Percentiles rank a stretch among this genome's conserved stretches.
Conservation (phyloP, 2,888 invertebrate species). For the Labia minor region DNA sequence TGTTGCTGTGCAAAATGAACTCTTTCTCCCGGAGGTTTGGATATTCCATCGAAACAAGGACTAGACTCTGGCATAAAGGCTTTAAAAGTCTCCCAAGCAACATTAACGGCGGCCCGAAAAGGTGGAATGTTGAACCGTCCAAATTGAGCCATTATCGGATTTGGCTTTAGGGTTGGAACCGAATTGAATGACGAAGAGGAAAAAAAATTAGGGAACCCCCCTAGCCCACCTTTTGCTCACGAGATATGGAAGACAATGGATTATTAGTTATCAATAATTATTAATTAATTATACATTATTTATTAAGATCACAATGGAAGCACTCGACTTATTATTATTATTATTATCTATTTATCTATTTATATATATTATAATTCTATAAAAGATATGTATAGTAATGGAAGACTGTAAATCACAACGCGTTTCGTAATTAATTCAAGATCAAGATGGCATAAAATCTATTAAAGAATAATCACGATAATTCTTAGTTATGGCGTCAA, state of each 20-base stretch:
- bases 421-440: not conserved
- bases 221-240: not conserved
- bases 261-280: not conserved
- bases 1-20: conserved; percentile 29
- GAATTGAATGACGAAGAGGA: not conserved
- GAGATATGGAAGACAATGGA: not conserved
- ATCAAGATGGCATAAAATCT: not conserved
- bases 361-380: not conserved
- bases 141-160: conserved; percentile 47
- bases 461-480: not conserved
- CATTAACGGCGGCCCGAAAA: conserved; percentile 63
- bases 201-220: not conserved
- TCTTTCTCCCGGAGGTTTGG: conserved; percentile 26
- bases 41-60: conserved; percentile 38
- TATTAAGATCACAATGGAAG: not conserved
- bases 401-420: not conserved
- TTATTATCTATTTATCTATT: not conserved
- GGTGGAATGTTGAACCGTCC: conserved; percentile 59
- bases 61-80: conserved; percentile 63
- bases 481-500: not conserved
- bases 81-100: conserved; percentile 70
- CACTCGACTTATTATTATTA: not conserved
- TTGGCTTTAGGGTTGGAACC: not conserved
- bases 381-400: not conserved
- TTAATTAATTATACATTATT: not conserved